Base-by-base conservation (phyloP, 2,113 vertebrate genomes). In the Donacobius atricapilla region DNA sequence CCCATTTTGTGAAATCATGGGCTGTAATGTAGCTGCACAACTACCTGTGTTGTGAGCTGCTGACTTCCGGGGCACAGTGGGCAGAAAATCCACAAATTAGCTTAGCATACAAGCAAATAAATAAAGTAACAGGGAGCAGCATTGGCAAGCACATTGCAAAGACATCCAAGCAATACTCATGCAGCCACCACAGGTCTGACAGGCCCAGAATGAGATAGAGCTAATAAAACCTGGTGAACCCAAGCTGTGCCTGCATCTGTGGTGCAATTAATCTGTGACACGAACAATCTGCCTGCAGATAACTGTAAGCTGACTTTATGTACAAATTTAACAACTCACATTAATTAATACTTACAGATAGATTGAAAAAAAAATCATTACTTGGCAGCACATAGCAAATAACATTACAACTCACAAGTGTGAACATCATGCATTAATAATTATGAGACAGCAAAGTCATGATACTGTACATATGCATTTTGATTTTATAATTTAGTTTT, bases 221-320 rank as follows among this genome's bases (percentile, higher is more conserved):
- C 50, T 93, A 86, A 93, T 90, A 70, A 90, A 94, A 76, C 53
- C 90, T 68, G 56, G 42, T 5, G 4, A 90, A 80, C 88, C 64
- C 94, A 95, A 95, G 92, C 92, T 96, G 89, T 81, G 94, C 64
- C 71, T 77, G 79, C 96, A 92, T 95, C 83, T 94, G 95, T 57
- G 63, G 66, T 95, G 79, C 85, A 94, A 63, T 95, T 96, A 93
- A 89, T 93, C 92, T 87, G 63, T 96, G 96, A 94, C 86, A 96
- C 0, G 5, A 93, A 90, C 90, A 95, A 73, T 93, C 96, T 96
- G 92, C 71, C 94, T 73, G 68, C 64, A 90, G 35, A 90, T 93
- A 89, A 92, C 86, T 90, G 60, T 69, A 88, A 81, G 13, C 27
- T 92, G 90, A 77, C 37, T 92, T 50, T 57, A 87, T 47, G 56